Evolutionary conservation across 2,113 vertebrate genomes (phyloP), one percentile per base, ranked within the genome.

Genomic region (Gopherus evgoodei): DNA sequence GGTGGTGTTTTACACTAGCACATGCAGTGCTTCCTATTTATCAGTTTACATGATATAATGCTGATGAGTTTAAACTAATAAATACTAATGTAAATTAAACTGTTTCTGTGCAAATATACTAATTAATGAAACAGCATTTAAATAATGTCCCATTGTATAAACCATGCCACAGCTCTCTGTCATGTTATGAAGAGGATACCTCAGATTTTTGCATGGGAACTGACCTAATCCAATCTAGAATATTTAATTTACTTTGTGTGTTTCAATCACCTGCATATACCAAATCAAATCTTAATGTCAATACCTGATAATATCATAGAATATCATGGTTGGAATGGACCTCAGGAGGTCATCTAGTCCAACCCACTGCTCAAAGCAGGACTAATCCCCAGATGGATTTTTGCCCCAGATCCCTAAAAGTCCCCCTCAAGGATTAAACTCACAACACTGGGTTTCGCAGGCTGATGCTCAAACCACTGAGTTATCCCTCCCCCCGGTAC

Each of bases 221-320:
- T 13, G 90, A 82, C 84, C 42, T 86, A 54, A 93, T 89, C 87
- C 93, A 94, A 91, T 62, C 80, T 29, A 93, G 52, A 47, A 25
- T 3, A 86, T 93, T 88, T 80, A 80, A 88, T 95, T 95, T 27
- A 89, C 76, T 93, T 87, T 89, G 49, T 93, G 22, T 93, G 83
- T 89, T 91, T 93, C 91, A 94, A 52, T 38, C n/a, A 82, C 22
- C 87, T 82, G 76, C 76, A 95, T 95, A 93, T 75, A n/a, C 89
- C 86, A 76, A n/a, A 91, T 94, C 78, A 87, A 88, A 94, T 90
- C 86, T 93, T 92, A 93, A 87, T 91, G 87, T 96, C 80, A 95
- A 16, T 86, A 90, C 80, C 94, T 89, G 47, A 94, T 47, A 94
- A 91, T 92, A 96, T 97, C 47, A 47, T 47, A 47, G 47, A 47